These are phyloP conservation scores for Tyto alba DNA, from an alignment of 2,113 vertebrate species.

Conservation along the genomic window DNA sequence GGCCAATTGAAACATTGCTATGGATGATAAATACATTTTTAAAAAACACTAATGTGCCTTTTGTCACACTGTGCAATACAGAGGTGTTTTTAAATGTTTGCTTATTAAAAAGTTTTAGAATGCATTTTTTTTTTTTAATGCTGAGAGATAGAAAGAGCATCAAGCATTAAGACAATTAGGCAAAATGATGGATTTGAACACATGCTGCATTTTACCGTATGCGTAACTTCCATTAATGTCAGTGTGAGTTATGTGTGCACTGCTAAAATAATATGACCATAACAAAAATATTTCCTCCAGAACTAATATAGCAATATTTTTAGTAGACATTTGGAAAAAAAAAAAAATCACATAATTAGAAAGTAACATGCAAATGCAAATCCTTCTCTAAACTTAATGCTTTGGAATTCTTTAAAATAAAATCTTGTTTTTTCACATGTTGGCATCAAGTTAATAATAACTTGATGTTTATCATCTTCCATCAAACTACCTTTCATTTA, in stretches of 20 bases:
- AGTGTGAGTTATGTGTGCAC: conserved; percentile 13
- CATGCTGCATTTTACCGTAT: conserved; percentile 16
- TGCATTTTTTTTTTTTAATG: not conserved
- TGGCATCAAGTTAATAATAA: conserved; percentile 18
- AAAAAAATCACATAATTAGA: not conserved
- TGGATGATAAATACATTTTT: not conserved
- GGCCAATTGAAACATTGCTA: not conserved
- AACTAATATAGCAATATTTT: conserved; percentile 56
- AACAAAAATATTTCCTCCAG: conserved; percentile 24
- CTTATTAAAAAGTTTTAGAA: not conserved
- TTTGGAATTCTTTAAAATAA: conserved; percentile 31
- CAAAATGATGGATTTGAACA: conserved; percentile 55
- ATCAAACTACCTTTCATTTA: conserved; percentile 16
- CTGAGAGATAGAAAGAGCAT: not conserved
- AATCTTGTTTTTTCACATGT: conserved; percentile 10
- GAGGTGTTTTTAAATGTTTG: not conserved
- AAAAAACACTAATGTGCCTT: not conserved
- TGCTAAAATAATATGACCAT: conserved; percentile 15
- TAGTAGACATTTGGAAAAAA: not conserved
- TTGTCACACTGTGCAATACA: not conserved
- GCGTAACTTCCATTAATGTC: conserved; percentile 31
- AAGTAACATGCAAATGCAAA: not conserved
- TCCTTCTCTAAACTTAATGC: not conserved
- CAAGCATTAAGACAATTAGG: conserved; percentile 15
- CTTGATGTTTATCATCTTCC: conserved; percentile 26